These are phyloP conservation scores for Clarias gariepinus DNA, from an alignment of 2,113 vertebrate genomes.

Conservation along the genomic window DNA sequence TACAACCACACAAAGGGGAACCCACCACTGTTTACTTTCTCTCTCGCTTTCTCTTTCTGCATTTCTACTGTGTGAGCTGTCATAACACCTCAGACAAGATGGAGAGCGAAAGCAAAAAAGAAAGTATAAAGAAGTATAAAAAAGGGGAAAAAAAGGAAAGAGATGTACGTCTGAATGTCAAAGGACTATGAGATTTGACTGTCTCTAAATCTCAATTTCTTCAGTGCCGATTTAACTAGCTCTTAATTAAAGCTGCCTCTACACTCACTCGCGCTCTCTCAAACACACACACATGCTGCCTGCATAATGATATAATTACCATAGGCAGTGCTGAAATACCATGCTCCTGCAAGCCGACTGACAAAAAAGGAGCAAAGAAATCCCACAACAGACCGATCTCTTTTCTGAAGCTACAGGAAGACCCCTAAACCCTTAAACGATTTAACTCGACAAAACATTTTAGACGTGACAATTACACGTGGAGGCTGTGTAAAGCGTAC, in stretches of 20 bases:
- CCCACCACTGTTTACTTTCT: constrained; percentile 51
- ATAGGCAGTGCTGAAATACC: constrained; percentile 59
- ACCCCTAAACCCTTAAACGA: constrained; percentile 26
- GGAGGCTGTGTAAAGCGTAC: not conserved
- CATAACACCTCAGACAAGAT: constrained; percentile 47
- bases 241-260: constrained; percentile 75
- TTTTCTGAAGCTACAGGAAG: constrained; percentile 18
- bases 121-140: not conserved
- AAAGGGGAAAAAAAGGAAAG: not conserved
- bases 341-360: constrained; percentile 32
- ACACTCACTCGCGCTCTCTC: not conserved
- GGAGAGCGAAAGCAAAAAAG: constrained; percentile 34
- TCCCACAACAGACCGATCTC: not conserved
- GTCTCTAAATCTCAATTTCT: constrained; percentile 69
- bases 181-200: constrained; percentile 69
- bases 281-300: constrained; percentile 47
- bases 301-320: constrained; percentile 77
- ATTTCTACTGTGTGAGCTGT: constrained; percentile 32
- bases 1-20: constrained; percentile 48
- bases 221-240: constrained; percentile 67
- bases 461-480: constrained; percentile 26
- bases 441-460: constrained; percentile 7
- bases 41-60: constrained; percentile 27
- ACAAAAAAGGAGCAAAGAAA: constrained; percentile 12
- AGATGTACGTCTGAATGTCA: constrained; percentile 51